These are phyloP conservation scores for Apostichopus parvimensis DNA, from an alignment of 35 echinoderm and acorn worm species.

Conservation along the genomic window DNA sequence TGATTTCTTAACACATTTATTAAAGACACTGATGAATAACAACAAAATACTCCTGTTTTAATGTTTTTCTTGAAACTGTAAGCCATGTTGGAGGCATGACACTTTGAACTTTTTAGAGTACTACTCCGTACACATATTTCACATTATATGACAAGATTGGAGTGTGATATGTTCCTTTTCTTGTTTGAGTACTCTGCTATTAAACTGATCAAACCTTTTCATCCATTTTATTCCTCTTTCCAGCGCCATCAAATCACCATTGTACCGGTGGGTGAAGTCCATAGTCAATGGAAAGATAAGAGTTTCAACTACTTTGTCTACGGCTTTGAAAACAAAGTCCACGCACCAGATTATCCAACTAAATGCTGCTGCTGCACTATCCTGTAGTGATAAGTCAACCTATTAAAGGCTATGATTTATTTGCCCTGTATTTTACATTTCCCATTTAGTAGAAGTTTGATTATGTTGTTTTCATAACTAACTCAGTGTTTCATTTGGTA, in stretches of 20 bases:
- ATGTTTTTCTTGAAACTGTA: no score
- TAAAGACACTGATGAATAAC: no score
- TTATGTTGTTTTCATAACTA: background rate
- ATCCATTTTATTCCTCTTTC: background rate
- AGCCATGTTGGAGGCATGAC: no score
- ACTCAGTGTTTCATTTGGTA: background rate
- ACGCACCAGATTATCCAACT: conserved; percentile 92
- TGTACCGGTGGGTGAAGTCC: conserved; percentile 77
- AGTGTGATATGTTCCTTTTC: background rate
- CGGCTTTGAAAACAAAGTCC: conserved; percentile 93
- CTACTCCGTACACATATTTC: no score
- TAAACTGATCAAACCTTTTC: background rate
- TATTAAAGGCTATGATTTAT: no score
- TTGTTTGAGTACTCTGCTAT: background rate
- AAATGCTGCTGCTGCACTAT: conserved; percentile 79
- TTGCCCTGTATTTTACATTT: no score
- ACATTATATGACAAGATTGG: background rate
- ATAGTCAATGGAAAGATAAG: conserved; percentile 61
- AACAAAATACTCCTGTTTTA: no score
- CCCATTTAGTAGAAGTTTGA: no score
- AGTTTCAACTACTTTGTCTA: conserved; percentile 73
- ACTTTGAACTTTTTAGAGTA: no score
- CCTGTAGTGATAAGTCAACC: background rate
- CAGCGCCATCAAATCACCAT: conserved; percentile 92
- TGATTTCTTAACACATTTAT: no score